A percentile compares a stretch with the other conserved stretches of the same genome.
phyloP scores from a whole-genome alignment of 2,888 invertebrate species.

The Volucella bombylans region DNA sequence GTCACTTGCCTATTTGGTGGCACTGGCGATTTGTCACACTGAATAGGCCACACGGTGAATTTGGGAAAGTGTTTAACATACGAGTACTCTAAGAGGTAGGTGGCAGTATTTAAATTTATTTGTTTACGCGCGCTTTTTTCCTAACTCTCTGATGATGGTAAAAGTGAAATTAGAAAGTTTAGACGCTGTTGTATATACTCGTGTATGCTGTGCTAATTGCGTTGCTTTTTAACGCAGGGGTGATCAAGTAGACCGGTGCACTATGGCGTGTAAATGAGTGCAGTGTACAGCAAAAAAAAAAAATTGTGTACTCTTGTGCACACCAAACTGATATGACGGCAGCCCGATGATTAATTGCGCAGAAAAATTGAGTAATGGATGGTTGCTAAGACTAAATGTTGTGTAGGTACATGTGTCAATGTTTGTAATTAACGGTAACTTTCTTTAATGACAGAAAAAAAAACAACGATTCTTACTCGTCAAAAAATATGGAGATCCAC shows the following conservation, averaged over 20 bases:
- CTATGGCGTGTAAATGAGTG: constrained; percentile 48
- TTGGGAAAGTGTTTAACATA: constrained; percentile 9
- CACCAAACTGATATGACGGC: neutral
- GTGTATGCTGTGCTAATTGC: constrained; percentile 52
- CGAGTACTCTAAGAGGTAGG: neutral
- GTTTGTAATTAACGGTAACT: neutral
- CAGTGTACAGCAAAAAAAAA: constrained; percentile 3
- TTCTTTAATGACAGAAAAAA: neutral
- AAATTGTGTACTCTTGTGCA: too few species aligned
- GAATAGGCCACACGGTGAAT: constrained; percentile 8
- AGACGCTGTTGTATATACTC: neutral
- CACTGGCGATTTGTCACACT: constrained; percentile 62
- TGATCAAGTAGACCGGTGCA: constrained; percentile 48
- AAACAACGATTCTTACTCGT: too few species aligned
- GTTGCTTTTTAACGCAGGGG: constrained; percentile 42
- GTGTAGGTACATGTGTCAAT: constrained; percentile 8
- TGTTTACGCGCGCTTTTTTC: neutral
- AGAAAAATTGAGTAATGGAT: neutral
- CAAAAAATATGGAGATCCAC: too few species aligned
- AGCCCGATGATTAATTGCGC: constrained; percentile 21
- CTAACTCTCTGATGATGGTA: constrained; percentile 1
- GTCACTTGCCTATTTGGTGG: constrained; percentile 38
- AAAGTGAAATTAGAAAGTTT: constrained; percentile 73
- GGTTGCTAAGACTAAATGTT: neutral
- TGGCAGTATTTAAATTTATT: constrained; percentile 26